These are phyloP conservation scores for Eueides isabella DNA, from an alignment of 1,140 invertebrate species.

Conservation along the genomic window DNA sequence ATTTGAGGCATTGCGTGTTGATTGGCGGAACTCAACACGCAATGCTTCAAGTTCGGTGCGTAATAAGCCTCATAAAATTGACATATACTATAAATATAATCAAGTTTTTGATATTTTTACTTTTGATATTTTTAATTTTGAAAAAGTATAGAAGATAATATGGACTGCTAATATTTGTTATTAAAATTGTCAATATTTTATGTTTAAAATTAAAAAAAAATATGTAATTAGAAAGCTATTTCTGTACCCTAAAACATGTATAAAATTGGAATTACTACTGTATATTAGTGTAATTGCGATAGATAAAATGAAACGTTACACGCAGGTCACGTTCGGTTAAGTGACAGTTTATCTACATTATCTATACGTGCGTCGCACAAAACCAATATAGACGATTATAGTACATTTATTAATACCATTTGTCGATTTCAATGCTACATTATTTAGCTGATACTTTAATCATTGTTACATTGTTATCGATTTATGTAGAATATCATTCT, in stretches of 20 bases:
- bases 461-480: conserved; percentile 28
- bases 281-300: conserved; percentile 28
- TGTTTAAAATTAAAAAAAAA: background rate
- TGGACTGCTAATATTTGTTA: no score
- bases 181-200: background rate
- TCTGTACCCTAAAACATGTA: background rate
- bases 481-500: background rate
- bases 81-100: no score
- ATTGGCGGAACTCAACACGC: no score
- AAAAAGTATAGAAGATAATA: no score
- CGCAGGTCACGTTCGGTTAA: conserved; percentile 31
- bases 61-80: no score
- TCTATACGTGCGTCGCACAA: conserved; percentile 28
- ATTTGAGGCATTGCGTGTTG: no score
- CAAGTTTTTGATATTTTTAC: no score
- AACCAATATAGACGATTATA: conserved; percentile 18
- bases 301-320: conserved; percentile 32
- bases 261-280: background rate
- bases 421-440: background rate
- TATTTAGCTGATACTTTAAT: background rate
- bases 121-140: no score
- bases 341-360: conserved; percentile 37
- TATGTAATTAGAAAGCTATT: background rate
- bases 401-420: conserved; percentile 12
- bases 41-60: no score